phyloP scores from a whole-genome alignment of 2,113 vertebrate species.

The Eulemur macaco region DNA sequence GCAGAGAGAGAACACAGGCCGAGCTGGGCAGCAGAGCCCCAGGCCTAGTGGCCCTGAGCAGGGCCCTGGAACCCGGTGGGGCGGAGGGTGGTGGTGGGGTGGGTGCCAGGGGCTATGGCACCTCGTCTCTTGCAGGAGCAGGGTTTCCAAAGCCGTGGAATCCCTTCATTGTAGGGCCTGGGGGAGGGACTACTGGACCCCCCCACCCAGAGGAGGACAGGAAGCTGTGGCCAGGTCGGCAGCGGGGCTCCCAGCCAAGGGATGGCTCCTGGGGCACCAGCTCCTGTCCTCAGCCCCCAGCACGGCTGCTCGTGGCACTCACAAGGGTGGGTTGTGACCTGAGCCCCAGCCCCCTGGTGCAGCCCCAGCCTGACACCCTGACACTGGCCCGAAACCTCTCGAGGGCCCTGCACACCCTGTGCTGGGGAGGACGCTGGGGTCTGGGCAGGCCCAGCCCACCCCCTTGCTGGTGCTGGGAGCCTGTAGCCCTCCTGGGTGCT shows the following conservation, averaged over 20 bases:
- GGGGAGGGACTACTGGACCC: neutral
- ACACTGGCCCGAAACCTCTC: fast-evolving
- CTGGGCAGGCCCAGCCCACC: neutral
- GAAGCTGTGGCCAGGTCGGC: neutral
- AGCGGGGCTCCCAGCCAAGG: neutral
- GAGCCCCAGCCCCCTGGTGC: neutral
- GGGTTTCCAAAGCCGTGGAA: fast-evolving
- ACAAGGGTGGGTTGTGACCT: fast-evolving
- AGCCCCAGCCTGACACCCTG: fast-evolving
- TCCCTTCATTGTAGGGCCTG: neutral
- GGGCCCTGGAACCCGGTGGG: too few relatives aligned
- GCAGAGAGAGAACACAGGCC: neutral
- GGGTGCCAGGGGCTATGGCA: neutral
- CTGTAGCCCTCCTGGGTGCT: neutral
- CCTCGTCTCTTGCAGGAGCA: fast-evolving
- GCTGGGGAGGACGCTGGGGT: too few relatives aligned
- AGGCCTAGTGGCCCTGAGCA: too few relatives aligned
- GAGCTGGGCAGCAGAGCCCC: too few relatives aligned
- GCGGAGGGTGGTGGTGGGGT: neutral
- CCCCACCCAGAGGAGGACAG: neutral
- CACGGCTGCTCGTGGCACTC: neutral
- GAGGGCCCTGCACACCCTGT: too few relatives aligned
- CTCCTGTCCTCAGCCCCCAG: neutral
- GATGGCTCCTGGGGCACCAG: neutral
- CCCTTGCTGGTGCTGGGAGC: neutral